Evolutionary conservation across 2,888 invertebrate genomes (phyloP).

Genomic region (Augochlorella aurata): DNA sequence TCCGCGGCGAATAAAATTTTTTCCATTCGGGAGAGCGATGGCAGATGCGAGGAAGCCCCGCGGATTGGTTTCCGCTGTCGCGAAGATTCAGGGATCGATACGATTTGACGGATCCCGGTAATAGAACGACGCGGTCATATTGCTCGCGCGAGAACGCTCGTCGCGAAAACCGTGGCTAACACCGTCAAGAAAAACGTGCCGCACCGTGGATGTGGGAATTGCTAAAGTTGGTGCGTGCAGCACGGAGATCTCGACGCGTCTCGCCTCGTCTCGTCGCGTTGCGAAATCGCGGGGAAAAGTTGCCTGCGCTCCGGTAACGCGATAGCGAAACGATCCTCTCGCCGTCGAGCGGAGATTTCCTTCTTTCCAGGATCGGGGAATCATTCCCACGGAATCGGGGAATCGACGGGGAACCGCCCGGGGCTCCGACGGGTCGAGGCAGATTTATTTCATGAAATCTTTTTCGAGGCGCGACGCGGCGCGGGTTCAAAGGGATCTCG

Average conservation of each 20-base stretch:
- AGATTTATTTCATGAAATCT: slow-evolving; percentile 57
- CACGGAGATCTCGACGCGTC: not conserved
- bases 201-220: slow-evolving; percentile 16
- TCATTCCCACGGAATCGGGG: slow-evolving; percentile 50
- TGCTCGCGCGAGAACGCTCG: slow-evolving; percentile 9
- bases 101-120: slow-evolving; percentile 49
- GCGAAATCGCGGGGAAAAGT: not conserved
- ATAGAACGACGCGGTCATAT: slow-evolving; percentile 49
- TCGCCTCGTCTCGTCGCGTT: not conserved
- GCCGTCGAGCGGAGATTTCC: slow-evolving; percentile 16
- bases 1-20: not conserved
- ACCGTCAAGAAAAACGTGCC: too few relatives aligned
- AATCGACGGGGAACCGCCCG: slow-evolving; percentile 23
- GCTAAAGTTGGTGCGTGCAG: not conserved
- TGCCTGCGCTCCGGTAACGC: slow-evolving; percentile 14
- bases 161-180: not conserved
- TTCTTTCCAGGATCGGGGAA: slow-evolving; percentile 49
- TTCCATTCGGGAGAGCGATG: not conserved
- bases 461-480: slow-evolving; percentile 21
- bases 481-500: slow-evolving; percentile 43
- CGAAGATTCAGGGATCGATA: slow-evolving; percentile 49
- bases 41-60: not conserved
- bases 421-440: slow-evolving; percentile 35
- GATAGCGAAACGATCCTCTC: slow-evolving; percentile 19
- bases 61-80: slow-evolving; percentile 24